Evolutionary conservation across 2,113 vertebrate genomes (phyloP).

Genomic region (Turdus rufiventris): DNA sequence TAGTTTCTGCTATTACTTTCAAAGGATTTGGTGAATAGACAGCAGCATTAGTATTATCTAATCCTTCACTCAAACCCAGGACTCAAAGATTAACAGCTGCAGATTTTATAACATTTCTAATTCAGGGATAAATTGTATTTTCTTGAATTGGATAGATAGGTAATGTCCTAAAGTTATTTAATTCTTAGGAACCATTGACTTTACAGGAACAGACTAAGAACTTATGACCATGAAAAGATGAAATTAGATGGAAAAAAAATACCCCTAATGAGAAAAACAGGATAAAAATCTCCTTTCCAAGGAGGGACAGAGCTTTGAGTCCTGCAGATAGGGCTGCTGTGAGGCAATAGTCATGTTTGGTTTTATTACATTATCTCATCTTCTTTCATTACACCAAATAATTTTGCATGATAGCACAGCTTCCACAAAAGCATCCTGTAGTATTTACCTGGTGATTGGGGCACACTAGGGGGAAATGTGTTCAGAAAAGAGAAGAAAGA

Average conservation of each 20-base stretch:
- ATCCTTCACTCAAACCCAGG: constrained; percentile 6
- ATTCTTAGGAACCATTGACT: constrained; percentile 13
- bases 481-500: not conserved
- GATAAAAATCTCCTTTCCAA: not conserved
- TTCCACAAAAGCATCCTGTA: not conserved
- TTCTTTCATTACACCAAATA: not conserved
- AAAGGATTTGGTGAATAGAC: constrained; percentile 36
- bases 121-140: constrained; percentile 21
- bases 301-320: not conserved
- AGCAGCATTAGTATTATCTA: constrained; percentile 3
- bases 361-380: not conserved
- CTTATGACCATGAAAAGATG: constrained; percentile 8
- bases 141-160: not conserved
- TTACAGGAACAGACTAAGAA: not conserved
- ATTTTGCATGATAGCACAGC: not conserved
- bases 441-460: not conserved
- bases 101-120: constrained; percentile 35
- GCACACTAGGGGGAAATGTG: not conserved
- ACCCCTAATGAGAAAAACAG: not conserved
- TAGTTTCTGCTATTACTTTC: constrained; percentile 29
- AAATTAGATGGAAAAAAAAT: constrained; percentile 24
- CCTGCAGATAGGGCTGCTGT: not conserved
- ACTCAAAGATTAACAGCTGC: constrained; percentile 40
- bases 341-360: not conserved
- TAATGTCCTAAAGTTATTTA: constrained; percentile 13